These are phyloP conservation scores for Montipora cactus DNA, from an alignment of 64 coral and sea anemone species.

Conservation along the genomic window DNA sequence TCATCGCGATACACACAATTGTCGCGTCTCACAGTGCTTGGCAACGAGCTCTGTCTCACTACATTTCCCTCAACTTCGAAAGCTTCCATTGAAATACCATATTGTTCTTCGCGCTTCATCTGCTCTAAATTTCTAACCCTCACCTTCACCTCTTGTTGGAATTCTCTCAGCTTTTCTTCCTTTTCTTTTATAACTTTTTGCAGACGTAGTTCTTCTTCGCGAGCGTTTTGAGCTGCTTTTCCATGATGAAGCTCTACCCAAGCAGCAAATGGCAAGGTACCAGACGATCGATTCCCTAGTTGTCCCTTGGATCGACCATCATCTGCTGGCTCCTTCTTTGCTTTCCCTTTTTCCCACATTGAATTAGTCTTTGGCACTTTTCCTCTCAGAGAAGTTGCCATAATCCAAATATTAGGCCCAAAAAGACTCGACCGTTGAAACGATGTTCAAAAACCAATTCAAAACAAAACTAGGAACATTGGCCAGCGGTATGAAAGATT, in stretches of 20 bases:
- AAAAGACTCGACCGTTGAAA: neutral
- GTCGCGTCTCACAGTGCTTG: constrained; percentile 69
- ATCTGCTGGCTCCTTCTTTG: constrained; percentile 23
- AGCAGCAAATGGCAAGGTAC: constrained; percentile 80
- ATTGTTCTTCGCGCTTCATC: constrained; percentile 73
- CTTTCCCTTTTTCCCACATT: neutral
- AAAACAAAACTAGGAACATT: neutral
- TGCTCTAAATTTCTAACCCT: constrained; percentile 82
- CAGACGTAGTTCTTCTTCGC: constrained; percentile 70
- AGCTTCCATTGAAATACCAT: constrained; percentile 76
- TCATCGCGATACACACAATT: constrained; percentile 88
- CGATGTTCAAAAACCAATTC: neutral
- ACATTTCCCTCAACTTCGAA: constrained; percentile 87
- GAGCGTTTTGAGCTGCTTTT: constrained; percentile 47
- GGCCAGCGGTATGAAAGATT: neutral
- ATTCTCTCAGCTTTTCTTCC: constrained; percentile 82
- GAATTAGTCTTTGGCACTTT: neutral
- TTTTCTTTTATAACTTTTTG: constrained; percentile 79
- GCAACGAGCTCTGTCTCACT: constrained; percentile 88
- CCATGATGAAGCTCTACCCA: constrained; percentile 81
- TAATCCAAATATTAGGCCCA: neutral
- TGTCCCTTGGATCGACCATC: constrained; percentile 73
- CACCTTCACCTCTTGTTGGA: constrained; percentile 71
- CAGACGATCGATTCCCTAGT: constrained; percentile 78
- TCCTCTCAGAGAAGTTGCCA: neutral